These are phyloP conservation scores for Pogona vitticeps DNA, from an alignment of 2,113 vertebrate genomes.

Conservation along the genomic window DNA sequence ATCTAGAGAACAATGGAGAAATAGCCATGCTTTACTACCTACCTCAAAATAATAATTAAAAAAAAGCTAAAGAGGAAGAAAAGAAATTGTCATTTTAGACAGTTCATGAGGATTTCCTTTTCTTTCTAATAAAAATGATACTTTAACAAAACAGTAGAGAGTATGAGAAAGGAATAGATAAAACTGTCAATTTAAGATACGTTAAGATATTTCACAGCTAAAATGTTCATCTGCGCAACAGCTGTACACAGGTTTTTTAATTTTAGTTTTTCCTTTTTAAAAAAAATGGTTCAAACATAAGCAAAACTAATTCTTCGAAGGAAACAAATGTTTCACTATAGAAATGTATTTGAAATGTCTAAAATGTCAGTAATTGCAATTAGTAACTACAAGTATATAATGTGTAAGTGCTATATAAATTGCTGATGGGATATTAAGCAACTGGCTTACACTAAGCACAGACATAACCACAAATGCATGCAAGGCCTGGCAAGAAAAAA, in stretches of 20 bases:
- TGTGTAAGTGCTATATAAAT: neutral
- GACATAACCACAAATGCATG: neutral
- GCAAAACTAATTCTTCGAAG: neutral
- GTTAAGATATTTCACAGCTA: constrained; percentile 6
- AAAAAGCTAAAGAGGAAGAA: too few species aligned
- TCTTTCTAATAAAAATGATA: constrained; percentile 25
- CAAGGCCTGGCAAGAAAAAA: neutral
- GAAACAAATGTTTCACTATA: neutral
- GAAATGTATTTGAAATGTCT: neutral
- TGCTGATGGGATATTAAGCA: neutral
- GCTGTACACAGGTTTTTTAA: neutral
- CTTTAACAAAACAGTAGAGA: neutral
- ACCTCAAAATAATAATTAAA: too few species aligned
- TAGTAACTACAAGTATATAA: neutral
- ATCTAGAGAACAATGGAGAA: neutral
- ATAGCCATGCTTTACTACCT: rapidly evolving
- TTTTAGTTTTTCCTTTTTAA: constrained; percentile 14
- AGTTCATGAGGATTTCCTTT: too few species aligned
- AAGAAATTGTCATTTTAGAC: too few species aligned
- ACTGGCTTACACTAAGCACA: neutral
- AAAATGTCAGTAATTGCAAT: neutral
- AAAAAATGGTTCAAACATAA: constrained; percentile 5
- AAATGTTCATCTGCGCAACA: constrained; percentile 16
- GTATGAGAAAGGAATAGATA: neutral
- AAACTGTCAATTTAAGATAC: constrained; percentile 34